Conservation (phyloP, 2,888 invertebrate species). For the Bruchidius siliquastri region DNA sequence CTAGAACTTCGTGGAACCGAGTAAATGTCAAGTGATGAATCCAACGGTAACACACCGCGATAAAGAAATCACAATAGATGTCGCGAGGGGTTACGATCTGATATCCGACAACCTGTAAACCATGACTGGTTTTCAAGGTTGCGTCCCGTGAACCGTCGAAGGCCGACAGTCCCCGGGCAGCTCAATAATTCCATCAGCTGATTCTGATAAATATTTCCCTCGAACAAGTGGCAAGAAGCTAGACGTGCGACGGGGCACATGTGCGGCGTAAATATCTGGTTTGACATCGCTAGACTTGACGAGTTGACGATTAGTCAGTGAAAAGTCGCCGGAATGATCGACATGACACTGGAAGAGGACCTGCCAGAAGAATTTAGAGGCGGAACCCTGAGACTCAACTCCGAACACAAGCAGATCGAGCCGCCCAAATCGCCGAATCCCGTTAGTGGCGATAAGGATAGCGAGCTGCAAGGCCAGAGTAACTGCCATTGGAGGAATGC, state of each 20-base stretch:
- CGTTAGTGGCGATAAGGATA: slow-evolving; percentile 23
- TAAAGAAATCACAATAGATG: no score
- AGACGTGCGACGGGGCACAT: background rate
- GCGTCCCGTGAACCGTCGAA: background rate
- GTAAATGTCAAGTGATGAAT: no score
- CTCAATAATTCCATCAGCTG: background rate
- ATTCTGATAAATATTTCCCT: background rate
- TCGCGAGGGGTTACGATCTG: no score
- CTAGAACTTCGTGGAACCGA: no score
- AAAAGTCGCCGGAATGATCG: slow-evolving; percentile 22
- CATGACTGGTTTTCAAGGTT: background rate
- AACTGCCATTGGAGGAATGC: slow-evolving; percentile 34
- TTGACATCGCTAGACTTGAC: background rate
- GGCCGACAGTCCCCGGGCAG: background rate
- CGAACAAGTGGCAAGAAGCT: background rate
- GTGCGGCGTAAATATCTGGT: background rate
- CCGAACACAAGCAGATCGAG: slow-evolving; percentile 23
- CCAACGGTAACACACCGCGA: no score
- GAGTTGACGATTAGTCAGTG: background rate
- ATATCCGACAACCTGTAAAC: background rate
- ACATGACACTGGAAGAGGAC: slow-evolving; percentile 51
- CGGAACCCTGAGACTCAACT: slow-evolving; percentile 45
- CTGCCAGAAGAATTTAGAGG: slow-evolving; percentile 53
- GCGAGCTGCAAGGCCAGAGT: slow-evolving; percentile 17
- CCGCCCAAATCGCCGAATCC: slow-evolving; percentile 17